A percentile compares a stretch with the other conserved stretches of the same genome.
Conservation (phyloP, 1,140 invertebrate species). For the Drosophila rufa region DNA sequence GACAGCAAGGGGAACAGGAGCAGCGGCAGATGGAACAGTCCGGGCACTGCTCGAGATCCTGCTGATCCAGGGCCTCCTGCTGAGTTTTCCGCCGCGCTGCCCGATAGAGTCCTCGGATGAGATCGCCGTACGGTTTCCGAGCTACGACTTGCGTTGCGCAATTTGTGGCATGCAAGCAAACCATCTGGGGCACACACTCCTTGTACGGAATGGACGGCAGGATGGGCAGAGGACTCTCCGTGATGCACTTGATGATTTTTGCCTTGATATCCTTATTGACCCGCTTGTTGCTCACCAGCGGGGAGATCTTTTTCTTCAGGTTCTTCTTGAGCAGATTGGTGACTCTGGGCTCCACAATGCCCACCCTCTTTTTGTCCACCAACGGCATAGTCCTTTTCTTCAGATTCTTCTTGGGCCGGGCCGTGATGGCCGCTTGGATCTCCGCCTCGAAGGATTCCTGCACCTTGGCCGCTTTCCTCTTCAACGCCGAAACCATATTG, state of each 20-base stretch:
- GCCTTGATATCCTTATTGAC: neutral
- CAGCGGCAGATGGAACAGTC: neutral
- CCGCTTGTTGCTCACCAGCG: neutral
- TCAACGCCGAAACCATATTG: conserved; percentile 22
- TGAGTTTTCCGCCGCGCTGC: conserved; percentile 1
- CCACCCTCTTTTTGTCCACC: neutral
- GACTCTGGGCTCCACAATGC: conserved; percentile 23
- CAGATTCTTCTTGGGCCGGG: conserved; percentile 17
- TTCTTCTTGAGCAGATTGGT: neutral
- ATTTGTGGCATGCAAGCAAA: conserved; percentile 4
- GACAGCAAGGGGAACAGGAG: conserved; percentile 25
- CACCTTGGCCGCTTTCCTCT: neutral
- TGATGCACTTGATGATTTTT: neutral
- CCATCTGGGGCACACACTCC: neutral
- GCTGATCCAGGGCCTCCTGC: conserved; percentile 1
- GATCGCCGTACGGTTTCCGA: neutral
- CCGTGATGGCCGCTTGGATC: conserved; percentile 57
- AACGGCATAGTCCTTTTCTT: neutral
- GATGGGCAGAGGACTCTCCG: neutral
- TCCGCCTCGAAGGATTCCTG: conserved; percentile 44
- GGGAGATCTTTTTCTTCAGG: neutral
- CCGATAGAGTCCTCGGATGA: conserved; percentile 29
- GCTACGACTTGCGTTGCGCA: neutral
- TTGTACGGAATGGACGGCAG: neutral
- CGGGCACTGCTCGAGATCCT: neutral